Base-by-base conservation (phyloP, 2,113 vertebrate genomes). In the Sorex fumeus region DNA sequence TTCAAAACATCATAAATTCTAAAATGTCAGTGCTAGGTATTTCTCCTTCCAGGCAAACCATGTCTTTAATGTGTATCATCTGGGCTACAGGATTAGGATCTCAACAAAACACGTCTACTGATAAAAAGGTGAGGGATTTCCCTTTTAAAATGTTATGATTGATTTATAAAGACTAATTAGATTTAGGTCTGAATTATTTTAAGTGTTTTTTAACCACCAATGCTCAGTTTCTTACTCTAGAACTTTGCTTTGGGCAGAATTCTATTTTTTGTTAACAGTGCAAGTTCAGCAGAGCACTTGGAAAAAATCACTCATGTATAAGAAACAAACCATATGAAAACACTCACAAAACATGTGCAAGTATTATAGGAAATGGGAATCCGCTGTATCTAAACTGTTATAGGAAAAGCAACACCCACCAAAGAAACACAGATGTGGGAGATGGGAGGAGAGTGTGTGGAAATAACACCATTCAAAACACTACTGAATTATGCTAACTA, bases 1-100 rank as follows among this genome's bases (percentile, higher is more conserved):
- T 84, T 71, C 45, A 28, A 60, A 91, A 72, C 36, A 47, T 75
- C 75, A 91, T n/a, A 90, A 47, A 82, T 76, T 81, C 87, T 77
- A 69, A 86, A 82, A 89, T 50, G 36, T 74, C 36, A 69, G 1
- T 40, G 32, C 43, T 71, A 91, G 89, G 67, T 67, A 70, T 45
- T 77, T 78, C 34, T 75, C 53, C 69, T 92, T 23, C 45, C 8
- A 81, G 19, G 36, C 9, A 87, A 66, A 84, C 19, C 32, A 88
- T 43, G 43, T 69, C 62, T 82, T 77, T 66, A 66, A 43, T 67
- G 90, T 72, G 67, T 64, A 40, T 87, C 45, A 50, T 47, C 67
- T 84, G 53, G 62, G 34, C 80, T 70, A 87, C 43, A 66, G 2
- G 16, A 80, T 13, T 67, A 19, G 87, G 36, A 84, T 36, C 28